Base-by-base conservation (phyloP, 1,140 invertebrate genomes). In the Idris sp. region DNA sequence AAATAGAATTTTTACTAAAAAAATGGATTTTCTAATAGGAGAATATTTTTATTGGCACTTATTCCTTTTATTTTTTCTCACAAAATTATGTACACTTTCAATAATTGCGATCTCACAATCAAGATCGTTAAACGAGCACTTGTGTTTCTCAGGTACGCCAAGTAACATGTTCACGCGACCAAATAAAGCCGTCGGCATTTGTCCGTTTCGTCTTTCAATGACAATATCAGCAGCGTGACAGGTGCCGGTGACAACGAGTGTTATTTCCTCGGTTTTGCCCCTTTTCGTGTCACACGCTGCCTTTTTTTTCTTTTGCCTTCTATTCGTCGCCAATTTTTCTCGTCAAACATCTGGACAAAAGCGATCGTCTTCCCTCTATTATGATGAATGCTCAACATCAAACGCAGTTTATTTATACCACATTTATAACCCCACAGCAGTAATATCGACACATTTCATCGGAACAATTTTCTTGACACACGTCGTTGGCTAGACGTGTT, bases 271-370 rank as follows among this genome's bases (percentile, higher is more conserved):
- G 16, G 65, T 35, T 54, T 36, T 33, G 22, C 30, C 65, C 26
- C 25, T 40, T 53, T 69, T 33, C 40, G 43, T 33, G 43, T 58
- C 49, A 56, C 7, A 26, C 11, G 33, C 31, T 7, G 7, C 56
- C 40, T 25, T 38, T 13, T 28, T 56, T 13, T 38, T 30, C 51
- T 19, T 26, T 7, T 13, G 13, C 33, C 19, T 43, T 41, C 35
- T 48, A 35, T 56, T 72, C 36, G 14, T 16, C 41, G 38, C 10
- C 46, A 44, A 62, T 62, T 68, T 68, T 68, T 68, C 36, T 54
- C 56, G 58, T 54, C 49, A 56, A 56, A 40, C 67, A 67, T 67
- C 72, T 68, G 69, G 59, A 65, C 62, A 69, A 74, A 67, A 59
- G 13, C 38, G 19, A 56, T 22, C 58, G 40, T 46, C 35, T 49